Conservation (phyloP, 1,140 invertebrate species). For the Pollicipes pollicipes region DNA sequence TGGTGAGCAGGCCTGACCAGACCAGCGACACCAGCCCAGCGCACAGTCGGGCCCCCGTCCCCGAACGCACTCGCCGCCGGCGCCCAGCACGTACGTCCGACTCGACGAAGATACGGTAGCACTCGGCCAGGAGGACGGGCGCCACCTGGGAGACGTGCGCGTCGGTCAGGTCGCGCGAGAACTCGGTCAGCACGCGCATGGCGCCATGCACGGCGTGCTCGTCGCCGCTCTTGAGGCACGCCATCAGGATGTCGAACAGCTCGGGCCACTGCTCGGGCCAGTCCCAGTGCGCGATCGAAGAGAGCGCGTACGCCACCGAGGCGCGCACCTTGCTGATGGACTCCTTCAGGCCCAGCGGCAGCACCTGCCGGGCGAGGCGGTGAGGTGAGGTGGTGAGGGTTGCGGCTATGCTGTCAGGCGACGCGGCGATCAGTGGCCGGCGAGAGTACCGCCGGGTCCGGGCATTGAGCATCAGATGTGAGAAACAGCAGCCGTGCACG, state of each 20-base stretch:
- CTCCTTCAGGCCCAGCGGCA: background rate
- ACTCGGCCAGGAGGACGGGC: conserved; percentile 53
- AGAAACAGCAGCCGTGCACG: too few species aligned
- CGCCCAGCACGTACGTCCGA: conserved; percentile 37
- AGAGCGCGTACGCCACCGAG: conserved; percentile 53
- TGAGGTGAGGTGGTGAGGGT: too few species aligned
- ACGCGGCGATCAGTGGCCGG: background rate
- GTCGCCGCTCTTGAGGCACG: conserved; percentile 33
- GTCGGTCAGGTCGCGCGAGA: conserved; percentile 48
- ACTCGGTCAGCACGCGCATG: conserved; percentile 56
- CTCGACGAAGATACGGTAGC: conserved; percentile 50
- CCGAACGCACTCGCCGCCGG: too few species aligned
- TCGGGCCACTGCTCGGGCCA: conserved; percentile 61
- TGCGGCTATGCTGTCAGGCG: background rate
- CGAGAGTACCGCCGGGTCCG: too few species aligned
- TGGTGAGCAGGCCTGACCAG: too few species aligned
- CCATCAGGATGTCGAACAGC: conserved; percentile 49
- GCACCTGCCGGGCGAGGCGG: background rate
- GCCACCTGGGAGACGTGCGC: conserved; percentile 49
- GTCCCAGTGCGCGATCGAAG: conserved; percentile 55
- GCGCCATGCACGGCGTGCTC: conserved; percentile 47
- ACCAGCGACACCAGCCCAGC: too few species aligned
- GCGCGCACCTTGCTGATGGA: conserved; percentile 31
- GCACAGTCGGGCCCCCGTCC: too few species aligned
- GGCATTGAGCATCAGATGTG: too few species aligned